Evolutionary conservation across 2,797 vertebrate genomes (phyloP).

Genomic region (Acanthornis magna): DNA sequence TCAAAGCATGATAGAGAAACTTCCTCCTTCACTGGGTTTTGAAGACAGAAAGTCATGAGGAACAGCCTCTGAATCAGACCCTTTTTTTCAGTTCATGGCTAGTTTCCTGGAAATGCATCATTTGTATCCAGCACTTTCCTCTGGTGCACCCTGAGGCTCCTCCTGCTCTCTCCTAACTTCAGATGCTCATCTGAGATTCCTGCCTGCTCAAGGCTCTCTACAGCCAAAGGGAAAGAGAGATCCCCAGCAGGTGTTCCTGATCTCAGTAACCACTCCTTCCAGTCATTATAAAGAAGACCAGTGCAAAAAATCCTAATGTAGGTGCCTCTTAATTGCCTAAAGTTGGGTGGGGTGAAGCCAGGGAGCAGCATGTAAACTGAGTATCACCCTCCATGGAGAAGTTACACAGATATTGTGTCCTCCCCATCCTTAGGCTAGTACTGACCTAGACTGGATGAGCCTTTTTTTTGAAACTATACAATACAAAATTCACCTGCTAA

Average conservation of each 20-base stretch:
- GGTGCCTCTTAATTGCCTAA: neutral
- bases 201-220: neutral
- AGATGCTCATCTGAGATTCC: neutral
- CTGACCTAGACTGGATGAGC: neutral
- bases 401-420: accelerated
- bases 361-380: neutral
- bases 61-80: neutral
- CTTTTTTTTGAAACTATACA: neutral
- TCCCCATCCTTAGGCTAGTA: neutral
- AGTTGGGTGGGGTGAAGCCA: neutral
- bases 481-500: neutral
- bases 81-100: neutral
- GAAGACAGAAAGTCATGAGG: neutral
- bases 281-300: neutral
- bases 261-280: neutral
- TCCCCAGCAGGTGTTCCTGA: neutral
- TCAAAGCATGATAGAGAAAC: neutral
- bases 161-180: neutral
- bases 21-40: neutral
- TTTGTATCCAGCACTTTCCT: neutral
- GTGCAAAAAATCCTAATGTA: neutral
- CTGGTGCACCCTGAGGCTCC: neutral
- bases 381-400: neutral
- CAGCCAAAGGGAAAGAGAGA: neutral
- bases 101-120: neutral